These are phyloP conservation scores for Trichopria drosophilae DNA, from an alignment of 2,888 invertebrate species.

Conservation along the genomic window DNA sequence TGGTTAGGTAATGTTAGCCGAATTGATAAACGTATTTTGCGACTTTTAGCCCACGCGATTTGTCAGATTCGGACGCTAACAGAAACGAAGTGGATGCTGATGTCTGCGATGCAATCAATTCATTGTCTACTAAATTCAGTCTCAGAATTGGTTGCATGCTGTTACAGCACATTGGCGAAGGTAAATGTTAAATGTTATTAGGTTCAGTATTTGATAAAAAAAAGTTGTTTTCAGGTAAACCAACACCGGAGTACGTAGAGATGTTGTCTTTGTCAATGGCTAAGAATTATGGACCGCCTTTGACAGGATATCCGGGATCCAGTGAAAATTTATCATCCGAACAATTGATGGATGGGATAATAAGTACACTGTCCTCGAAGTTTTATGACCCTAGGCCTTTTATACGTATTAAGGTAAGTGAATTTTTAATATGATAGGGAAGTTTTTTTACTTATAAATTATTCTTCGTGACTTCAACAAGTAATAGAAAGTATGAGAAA, in stretches of 20 bases:
- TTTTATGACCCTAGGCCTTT: conserved; percentile 51
- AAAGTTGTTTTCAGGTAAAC: conserved; percentile 41
- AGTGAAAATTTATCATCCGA: conserved; percentile 50
- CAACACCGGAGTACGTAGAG: conserved; percentile 51
- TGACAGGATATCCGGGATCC: conserved; percentile 52
- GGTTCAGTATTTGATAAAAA: conserved; percentile 11
- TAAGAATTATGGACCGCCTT: conserved; percentile 52
- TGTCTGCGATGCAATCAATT: conserved; percentile 39
- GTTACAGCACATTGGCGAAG: conserved; percentile 50
- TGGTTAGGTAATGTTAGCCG: neutral
- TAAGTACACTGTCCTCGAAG: conserved; percentile 50
- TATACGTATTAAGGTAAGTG: conserved; percentile 52
- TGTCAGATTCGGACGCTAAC: conserved; percentile 39
- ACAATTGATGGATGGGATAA: conserved; percentile 54
- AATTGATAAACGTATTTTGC: conserved; percentile 11
- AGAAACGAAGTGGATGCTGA: conserved; percentile 39
- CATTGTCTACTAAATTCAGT: conserved; percentile 52
- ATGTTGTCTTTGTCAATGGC: conserved; percentile 50
- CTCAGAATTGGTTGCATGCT: conserved; percentile 52
- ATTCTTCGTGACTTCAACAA: no score
- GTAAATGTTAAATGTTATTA: conserved; percentile 33
- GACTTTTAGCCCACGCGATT: conserved; percentile 39
- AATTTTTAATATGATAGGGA: neutral
- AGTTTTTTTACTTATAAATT: neutral
- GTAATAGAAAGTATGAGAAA: neutral